Evolutionary conservation across 2,113 vertebrate genomes (phyloP).

Genomic region (Rhynchopsitta pachyrhyncha): DNA sequence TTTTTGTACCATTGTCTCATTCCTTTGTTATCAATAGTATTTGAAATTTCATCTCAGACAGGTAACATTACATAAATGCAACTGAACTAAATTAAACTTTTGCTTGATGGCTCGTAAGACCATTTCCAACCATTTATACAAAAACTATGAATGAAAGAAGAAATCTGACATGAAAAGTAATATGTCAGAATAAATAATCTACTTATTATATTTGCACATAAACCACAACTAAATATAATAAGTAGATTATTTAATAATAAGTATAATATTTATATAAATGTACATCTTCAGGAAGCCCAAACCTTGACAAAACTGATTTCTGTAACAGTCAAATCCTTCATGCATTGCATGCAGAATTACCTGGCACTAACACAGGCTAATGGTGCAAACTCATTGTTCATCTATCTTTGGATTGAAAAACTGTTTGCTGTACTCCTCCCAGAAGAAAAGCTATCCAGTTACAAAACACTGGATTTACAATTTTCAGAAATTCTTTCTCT

Average conservation of each 20-base stretch:
- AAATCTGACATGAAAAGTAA: background rate
- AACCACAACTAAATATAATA: background rate
- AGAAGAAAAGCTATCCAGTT: background rate
- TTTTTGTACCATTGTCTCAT: background rate
- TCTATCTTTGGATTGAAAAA: background rate
- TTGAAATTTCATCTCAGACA: background rate
- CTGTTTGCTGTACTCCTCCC: background rate
- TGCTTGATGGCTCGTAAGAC: background rate
- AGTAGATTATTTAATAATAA: no score
- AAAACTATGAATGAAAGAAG: background rate
- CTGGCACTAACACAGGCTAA: background rate
- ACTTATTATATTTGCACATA: background rate
- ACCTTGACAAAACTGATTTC: background rate
- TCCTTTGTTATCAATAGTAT: background rate
- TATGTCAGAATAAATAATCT: background rate
- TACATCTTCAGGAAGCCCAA: background rate
- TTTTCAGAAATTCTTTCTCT: background rate
- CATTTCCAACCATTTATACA: background rate
- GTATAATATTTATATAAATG: background rate
- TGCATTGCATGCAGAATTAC: background rate
- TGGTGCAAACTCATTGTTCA: background rate
- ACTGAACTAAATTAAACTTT: background rate
- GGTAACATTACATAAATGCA: background rate
- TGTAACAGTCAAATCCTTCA: background rate
- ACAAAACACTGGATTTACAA: background rate